Base-by-base conservation (phyloP, 2,113 vertebrate species). In the Brachirus orientalis region DNA sequence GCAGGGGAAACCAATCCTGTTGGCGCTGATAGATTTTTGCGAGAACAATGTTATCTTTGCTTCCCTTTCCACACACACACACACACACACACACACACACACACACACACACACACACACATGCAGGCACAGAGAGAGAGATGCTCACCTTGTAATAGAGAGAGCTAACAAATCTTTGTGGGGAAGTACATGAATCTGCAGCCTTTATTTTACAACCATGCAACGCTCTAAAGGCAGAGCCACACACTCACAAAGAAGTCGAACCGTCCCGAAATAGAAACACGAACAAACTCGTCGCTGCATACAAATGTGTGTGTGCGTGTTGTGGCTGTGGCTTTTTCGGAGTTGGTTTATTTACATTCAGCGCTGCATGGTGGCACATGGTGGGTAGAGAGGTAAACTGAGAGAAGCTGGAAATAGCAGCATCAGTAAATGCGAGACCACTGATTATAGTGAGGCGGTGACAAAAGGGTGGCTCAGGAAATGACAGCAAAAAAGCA, bases 21-120 rank as follows among this genome's bases (percentile, higher is more conserved):
- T 85, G 82, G 70, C 10, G 69, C 84, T 90, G 88, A 90, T 90
- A 90, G 88, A 90, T 88, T 90, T 88, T 86, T 74, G 72, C 52
- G 71, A 74, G 86, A 88, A 90, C 86, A 88, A 86, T 88, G 88
- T 90, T 90, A 90, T 90, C 86, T 84, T 84, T 86, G 73, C 78
- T 52, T 85, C 45, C 38, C 51, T 80, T 57, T 38, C 17, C 52
- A 48, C 52, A 43, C 57, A 56, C 76, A 73, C 17, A 46, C 45
- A 18, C 45, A 47, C 45, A 47, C 69, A 62, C 47, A 56, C 69
- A 63, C 72, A 58, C 57, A 64, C 64, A 54, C 64, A 45, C 59
- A 48, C 54, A 59, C 51, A 66, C 80, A 66, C 57, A 46, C 54
- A 63, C 35, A n/a, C n/a, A n/a, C n/a, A n/a, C n/a, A n/a, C n/a